These are phyloP conservation scores for Piliocolobus tephrosceles DNA, from an alignment of 2,113 vertebrate species.

Conservation along the genomic window DNA sequence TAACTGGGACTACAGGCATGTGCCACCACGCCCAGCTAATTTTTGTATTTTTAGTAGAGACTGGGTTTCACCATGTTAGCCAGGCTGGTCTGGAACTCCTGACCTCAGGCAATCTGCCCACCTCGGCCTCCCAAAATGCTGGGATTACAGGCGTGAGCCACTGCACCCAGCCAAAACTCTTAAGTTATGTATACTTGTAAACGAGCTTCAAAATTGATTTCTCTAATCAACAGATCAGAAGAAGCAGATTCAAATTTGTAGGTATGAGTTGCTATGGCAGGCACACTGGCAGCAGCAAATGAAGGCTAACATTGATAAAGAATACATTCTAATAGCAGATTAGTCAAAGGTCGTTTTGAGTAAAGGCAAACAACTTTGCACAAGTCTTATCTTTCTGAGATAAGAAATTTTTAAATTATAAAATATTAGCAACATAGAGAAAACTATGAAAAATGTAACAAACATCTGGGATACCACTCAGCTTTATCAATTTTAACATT, in stretches of 20 bases:
- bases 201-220: conserved; percentile 45
- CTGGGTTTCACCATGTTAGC: no score
- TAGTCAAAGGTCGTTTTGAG: conserved; percentile 18
- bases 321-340: conserved; percentile 13
- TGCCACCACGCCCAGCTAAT: no score
- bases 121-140: no score
- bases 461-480: conserved; percentile 65
- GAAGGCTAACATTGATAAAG: not conserved
- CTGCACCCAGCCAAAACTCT: not conserved
- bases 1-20: no score
- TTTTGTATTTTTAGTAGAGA: no score
- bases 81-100: no score
- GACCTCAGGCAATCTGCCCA: no score
- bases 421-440: conserved; percentile 62
- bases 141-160: no score
- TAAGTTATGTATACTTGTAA: conserved; percentile 29
- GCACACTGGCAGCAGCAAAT: not conserved
- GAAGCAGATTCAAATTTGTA: conserved; percentile 34
- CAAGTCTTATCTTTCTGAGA: conserved; percentile 37
- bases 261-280: not conserved
- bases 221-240: conserved; percentile 36
- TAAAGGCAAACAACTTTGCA: conserved; percentile 31
- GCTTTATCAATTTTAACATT: conserved; percentile 59
- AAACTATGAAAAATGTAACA: conserved; percentile 52
- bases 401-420: conserved; percentile 26